These are phyloP conservation scores for Salticus scenicus DNA, from an alignment of 2,888 invertebrate species.

Conservation along the genomic window DNA sequence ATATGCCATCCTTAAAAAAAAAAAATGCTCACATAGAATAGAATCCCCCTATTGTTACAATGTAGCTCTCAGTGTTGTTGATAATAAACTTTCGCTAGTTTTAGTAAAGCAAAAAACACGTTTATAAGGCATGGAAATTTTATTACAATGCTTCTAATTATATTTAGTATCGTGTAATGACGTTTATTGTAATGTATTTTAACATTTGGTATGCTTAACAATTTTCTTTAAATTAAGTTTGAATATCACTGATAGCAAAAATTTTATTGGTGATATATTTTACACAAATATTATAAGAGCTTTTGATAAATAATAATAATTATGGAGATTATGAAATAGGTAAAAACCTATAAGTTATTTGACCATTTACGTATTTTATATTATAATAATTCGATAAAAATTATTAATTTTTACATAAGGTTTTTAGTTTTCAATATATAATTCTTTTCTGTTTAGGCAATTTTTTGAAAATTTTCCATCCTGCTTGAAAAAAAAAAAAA, in stretches of 20 bases:
- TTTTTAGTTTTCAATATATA: too few relatives aligned
- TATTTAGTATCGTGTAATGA: not conserved
- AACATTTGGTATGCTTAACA: not conserved
- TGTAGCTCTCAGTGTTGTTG: conserved; percentile 18
- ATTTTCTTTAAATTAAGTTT: not conserved
- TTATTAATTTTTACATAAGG: too few relatives aligned
- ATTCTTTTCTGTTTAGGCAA: too few relatives aligned
- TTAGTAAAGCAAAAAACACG: conserved; percentile 2
- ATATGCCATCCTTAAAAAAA: conserved; percentile 22
- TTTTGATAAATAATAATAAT: too few relatives aligned
- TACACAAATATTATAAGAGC: too few relatives aligned
- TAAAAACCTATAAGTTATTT: too few relatives aligned
- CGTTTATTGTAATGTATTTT: not conserved
- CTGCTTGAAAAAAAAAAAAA: too few relatives aligned
- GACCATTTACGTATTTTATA: too few relatives aligned
- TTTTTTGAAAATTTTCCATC: too few relatives aligned
- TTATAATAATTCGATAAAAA: too few relatives aligned
- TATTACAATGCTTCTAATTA: not conserved
- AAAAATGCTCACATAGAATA: conserved; percentile 51
- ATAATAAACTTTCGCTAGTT: not conserved
- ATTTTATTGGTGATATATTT: too few relatives aligned
- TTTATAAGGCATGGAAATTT: not conserved
- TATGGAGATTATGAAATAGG: too few relatives aligned
- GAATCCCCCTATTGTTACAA: conserved; percentile 26
- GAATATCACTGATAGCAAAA: not conserved